Evolutionary conservation across 2,888 invertebrate species (phyloP).

Genomic region (Perizoma flavofasciatum): DNA sequence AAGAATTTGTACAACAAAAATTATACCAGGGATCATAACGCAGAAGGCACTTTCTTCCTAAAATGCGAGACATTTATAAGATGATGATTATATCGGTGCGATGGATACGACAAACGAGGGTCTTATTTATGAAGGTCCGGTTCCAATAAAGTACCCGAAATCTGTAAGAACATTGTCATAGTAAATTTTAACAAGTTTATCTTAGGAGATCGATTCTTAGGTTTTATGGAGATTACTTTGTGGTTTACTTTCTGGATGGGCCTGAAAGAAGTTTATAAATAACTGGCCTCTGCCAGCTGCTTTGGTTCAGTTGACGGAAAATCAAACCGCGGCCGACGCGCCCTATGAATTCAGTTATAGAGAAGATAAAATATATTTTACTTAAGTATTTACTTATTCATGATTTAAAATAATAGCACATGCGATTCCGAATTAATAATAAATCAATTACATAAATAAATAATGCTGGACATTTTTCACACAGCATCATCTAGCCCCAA

Average conservation of each 20-base stretch:
- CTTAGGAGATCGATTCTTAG: conserved; percentile 34
- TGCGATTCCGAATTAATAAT: too few species aligned
- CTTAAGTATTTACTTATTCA: too few species aligned
- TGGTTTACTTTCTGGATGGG: conserved; percentile 20
- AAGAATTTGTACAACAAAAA: conserved; percentile 11
- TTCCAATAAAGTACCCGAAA: conserved; percentile 48
- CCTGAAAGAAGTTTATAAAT: background rate
- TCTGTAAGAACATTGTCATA: conserved; percentile 52
- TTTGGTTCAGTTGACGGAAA: too few species aligned
- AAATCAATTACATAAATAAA: too few species aligned
- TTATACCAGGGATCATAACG: conserved; percentile 29
- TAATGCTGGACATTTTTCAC: too few species aligned
- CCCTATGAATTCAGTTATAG: too few species aligned
- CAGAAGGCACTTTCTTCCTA: conserved; percentile 20
- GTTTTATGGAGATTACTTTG: conserved; percentile 33
- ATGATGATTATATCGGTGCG: conserved; percentile 46
- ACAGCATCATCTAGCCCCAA: too few species aligned
- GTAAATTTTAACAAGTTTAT: conserved; percentile 48
- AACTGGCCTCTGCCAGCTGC: too few species aligned
- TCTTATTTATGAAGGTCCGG: conserved; percentile 54
- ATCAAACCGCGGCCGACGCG: too few species aligned
- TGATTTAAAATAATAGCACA: too few species aligned
- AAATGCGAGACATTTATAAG: conserved; percentile 39
- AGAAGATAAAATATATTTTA: too few species aligned
- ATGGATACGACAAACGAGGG: conserved; percentile 48